phyloP scores from a whole-genome alignment of 2,797 vertebrate species.

The Leptoclinus maculatus region DNA sequence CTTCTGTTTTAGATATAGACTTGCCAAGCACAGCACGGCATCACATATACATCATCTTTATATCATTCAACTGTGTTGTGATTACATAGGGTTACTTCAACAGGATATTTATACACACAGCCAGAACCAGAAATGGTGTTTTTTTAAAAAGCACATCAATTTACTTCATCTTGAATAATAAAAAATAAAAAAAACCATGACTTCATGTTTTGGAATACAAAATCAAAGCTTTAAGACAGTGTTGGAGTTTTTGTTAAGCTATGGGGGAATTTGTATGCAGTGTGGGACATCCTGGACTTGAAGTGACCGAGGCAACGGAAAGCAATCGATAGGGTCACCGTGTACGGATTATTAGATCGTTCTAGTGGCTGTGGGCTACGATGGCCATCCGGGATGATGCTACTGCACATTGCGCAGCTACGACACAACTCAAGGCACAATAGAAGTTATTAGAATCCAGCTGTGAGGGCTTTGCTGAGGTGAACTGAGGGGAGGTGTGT shows the following conservation, averaged over 20 bases:
- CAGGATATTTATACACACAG: conserved; percentile 65
- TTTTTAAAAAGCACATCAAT: conserved; percentile 30
- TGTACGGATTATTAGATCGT: conserved; percentile 10
- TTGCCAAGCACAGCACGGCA: conserved; percentile 64
- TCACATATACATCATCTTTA: conserved; percentile 50
- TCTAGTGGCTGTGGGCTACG: conserved; percentile 2
- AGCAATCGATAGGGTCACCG: conserved; percentile 18
- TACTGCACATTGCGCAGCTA: conserved; percentile 24
- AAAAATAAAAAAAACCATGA: background rate
- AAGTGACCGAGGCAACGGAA: conserved; percentile 30
- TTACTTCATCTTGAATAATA: conserved; percentile 27
- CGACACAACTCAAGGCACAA: conserved; percentile 75
- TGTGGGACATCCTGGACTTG: conserved; percentile 23
- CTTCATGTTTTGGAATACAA: conserved; percentile 38
- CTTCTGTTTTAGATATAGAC: conserved; percentile 44
- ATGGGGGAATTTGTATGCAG: background rate
- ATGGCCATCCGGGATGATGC: conserved; percentile 20
- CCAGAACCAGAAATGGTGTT: conserved; percentile 29
- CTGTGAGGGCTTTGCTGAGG: conserved; percentile 45
- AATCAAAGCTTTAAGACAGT: conserved; percentile 53
- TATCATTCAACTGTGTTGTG: conserved; percentile 42
- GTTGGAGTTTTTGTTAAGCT: background rate
- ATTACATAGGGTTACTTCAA: conserved; percentile 59
- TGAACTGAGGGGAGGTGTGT: conserved; percentile 15
- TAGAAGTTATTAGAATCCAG: conserved; percentile 59